These are phyloP conservation scores for Julus scandinavius DNA, from an alignment of 2,888 invertebrate species.

Conservation along the genomic window DNA sequence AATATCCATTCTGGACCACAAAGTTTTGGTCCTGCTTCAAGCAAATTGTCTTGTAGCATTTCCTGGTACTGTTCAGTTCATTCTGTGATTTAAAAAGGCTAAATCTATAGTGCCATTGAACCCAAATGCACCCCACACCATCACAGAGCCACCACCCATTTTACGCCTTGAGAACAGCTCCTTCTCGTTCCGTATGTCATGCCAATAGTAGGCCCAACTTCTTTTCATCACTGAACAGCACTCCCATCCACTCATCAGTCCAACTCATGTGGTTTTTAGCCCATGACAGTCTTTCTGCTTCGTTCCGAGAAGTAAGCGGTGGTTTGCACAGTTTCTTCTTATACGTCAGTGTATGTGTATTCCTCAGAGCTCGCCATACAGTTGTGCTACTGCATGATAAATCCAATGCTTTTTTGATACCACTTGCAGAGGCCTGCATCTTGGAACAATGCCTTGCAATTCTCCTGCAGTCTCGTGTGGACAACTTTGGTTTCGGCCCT, in stretches of 20 bases:
- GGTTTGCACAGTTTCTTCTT: slow-evolving; percentile 48
- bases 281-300: slow-evolving; percentile 5
- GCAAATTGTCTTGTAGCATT: neutral
- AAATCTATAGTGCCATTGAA: neutral
- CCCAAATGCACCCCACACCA: neutral
- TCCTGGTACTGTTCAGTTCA: neutral
- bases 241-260: neutral
- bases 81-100: neutral
- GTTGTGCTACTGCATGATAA: slow-evolving; percentile 42
- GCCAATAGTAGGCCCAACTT: no score
- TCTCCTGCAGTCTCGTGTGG: neutral
- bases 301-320: slow-evolving; percentile 32
- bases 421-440: slow-evolving; percentile 39
- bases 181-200: no score
- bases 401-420: slow-evolving; percentile 47
- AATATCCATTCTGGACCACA: no score
- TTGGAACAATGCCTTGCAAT: slow-evolving; percentile 48
- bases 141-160: neutral
- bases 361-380: slow-evolving; percentile 45
- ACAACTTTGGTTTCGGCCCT: no score
- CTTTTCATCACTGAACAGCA: no score
- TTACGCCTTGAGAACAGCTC: no score
- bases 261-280: slow-evolving; percentile 29
- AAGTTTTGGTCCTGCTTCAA: neutral
- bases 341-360: slow-evolving; percentile 24